These are phyloP conservation scores for Chloropsis cyanopogon DNA, from an alignment of 2,113 vertebrate species.

Conservation along the genomic window DNA sequence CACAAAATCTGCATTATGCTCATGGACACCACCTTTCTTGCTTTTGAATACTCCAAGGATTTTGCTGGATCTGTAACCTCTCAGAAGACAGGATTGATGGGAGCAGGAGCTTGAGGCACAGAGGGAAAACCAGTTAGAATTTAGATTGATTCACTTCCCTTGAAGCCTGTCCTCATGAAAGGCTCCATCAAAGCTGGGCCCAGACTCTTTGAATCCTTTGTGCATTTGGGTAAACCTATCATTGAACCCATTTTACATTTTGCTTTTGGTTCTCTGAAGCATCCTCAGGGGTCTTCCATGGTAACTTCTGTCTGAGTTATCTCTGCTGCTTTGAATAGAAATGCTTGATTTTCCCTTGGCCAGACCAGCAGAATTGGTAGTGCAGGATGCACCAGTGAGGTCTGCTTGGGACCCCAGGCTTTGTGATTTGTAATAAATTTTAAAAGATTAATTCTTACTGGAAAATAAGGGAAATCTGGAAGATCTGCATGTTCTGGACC, in stretches of 20 bases:
- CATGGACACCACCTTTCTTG: background rate
- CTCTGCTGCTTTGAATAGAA: background rate
- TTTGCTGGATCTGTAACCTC: background rate
- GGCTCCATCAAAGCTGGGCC: background rate
- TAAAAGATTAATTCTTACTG: background rate
- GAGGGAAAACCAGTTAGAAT: background rate
- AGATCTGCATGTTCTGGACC: background rate
- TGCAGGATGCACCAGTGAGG: background rate
- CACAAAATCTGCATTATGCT: background rate
- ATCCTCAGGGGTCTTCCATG: background rate
- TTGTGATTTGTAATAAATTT: background rate
- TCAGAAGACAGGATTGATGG: background rate
- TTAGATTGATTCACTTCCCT: background rate
- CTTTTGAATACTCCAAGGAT: background rate
- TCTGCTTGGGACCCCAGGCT: background rate
- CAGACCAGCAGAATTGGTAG: background rate
- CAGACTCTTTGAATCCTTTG: background rate
- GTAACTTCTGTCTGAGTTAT: background rate
- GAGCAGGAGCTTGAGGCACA: background rate
- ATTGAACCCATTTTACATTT: background rate
- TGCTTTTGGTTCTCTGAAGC: background rate
- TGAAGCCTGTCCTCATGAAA: background rate
- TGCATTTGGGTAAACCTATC: background rate
- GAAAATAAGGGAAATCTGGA: background rate
- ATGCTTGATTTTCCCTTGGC: background rate